phyloP scores from a whole-genome alignment of 37 sponge, comb jelly and placozoan genomes.

The Beroe ovata region DNA sequence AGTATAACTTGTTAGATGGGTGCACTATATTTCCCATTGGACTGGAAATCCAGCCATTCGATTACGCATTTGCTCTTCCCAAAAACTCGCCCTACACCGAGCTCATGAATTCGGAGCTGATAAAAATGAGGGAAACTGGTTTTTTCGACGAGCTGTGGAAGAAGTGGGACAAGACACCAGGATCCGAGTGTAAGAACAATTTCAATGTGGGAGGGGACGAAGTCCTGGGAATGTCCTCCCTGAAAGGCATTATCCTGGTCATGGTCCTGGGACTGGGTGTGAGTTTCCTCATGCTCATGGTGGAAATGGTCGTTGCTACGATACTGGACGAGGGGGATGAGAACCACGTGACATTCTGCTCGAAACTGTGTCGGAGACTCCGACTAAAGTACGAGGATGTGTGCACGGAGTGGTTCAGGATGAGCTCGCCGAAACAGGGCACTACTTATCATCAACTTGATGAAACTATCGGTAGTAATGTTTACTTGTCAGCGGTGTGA shows the following conservation, averaged over 20 bases:
- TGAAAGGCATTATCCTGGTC: slow-evolving; percentile 22
- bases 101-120: slow-evolving; percentile 26
- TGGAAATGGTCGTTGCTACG: slow-evolving; percentile 40
- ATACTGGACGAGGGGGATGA: neutral
- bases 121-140: slow-evolving; percentile 21
- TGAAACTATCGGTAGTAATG: neutral
- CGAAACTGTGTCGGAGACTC: slow-evolving; percentile 2
- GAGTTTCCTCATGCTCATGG: neutral
- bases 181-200: neutral
- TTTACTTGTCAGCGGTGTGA: neutral
- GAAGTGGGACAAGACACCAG: slow-evolving; percentile 63
- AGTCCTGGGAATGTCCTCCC: slow-evolving; percentile 15
- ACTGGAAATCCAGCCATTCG: slow-evolving; percentile 45
- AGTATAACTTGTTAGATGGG: neutral
- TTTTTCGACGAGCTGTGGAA: slow-evolving; percentile 58
- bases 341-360: slow-evolving; percentile 1
- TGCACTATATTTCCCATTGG: slow-evolving; percentile 51
- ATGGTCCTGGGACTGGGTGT: slow-evolving; percentile 24
- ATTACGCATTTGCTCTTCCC: slow-evolving; percentile 40
- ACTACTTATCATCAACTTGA: neutral
- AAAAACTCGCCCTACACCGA: slow-evolving; percentile 54
- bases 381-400: slow-evolving; percentile 37
- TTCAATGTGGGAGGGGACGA: slow-evolving; percentile 42
- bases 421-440: neutral
- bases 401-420: slow-evolving; percentile 32